Percentiles rank a stretch among this genome's conserved stretches.
Evolutionary conservation across 1,140 invertebrate species (phyloP).

Genomic region (Myzus persicae): DNA sequence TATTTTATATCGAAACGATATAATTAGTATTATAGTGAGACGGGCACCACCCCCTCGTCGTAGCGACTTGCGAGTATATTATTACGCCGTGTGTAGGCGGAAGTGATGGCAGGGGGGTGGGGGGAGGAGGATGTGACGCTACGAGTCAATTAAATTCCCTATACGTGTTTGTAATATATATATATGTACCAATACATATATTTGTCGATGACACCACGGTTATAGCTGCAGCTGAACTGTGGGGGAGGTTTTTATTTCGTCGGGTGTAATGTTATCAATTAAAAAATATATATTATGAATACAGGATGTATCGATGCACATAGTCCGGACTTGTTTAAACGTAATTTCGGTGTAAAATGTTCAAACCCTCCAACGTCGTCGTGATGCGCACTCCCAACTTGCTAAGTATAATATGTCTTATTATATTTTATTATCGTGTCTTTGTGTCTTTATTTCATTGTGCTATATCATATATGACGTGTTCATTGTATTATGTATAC

Average conservation of each 20-base stretch:
- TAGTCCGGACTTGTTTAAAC: neutral
- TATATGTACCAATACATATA: neutral
- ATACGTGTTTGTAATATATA: neutral
- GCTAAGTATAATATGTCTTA: no score
- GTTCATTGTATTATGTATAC: neutral
- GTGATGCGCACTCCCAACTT: no score
- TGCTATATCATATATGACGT: neutral
- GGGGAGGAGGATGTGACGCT: neutral
- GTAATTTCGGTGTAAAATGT: neutral
- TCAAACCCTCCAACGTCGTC: neutral
- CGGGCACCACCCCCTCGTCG: neutral
- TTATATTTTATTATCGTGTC: no score
- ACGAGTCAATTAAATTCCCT: slow-evolving; percentile 6
- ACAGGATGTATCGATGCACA: neutral
- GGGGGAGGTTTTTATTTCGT: neutral
- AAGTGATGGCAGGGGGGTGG: neutral
- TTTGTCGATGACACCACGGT: neutral
- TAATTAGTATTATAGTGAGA: neutral
- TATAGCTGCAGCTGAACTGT: neutral
- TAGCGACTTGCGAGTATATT: neutral
- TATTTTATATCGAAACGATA: neutral
- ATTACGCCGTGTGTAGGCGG: neutral
- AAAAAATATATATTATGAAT: neutral
- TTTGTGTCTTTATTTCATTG: no score
- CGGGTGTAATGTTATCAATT: neutral